A percentile compares a stretch with the other conserved stretches of the same genome.
These are phyloP conservation scores for Drosophila quinaria DNA, from an alignment of 2,888 invertebrate species.

Conservation along the genomic window DNA sequence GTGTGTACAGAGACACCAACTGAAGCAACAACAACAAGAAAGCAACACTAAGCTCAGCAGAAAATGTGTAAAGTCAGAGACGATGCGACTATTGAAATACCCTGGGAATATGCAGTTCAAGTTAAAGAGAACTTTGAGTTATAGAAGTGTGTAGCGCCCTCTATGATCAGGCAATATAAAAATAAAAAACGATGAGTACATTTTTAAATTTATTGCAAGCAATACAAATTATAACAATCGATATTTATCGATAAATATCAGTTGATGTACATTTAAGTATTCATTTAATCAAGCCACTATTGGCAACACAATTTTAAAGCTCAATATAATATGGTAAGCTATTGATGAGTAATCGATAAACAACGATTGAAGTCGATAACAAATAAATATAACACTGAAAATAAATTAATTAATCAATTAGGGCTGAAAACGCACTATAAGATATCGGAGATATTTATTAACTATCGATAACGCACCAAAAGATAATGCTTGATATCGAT, in stretches of 20 bases:
- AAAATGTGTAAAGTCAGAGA: constrained; percentile 9
- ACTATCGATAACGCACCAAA: too few relatives aligned
- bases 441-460: too few relatives aligned
- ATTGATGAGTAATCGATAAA: neutral
- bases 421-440: too few relatives aligned
- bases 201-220: neutral
- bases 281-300: neutral
- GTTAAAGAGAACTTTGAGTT: too few relatives aligned
- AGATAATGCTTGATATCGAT: too few relatives aligned
- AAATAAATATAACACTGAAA: neutral
- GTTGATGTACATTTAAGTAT: too few relatives aligned
- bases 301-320: neutral
- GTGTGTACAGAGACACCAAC: constrained; percentile 51
- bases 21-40: constrained; percentile 41
- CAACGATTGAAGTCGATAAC: neutral
- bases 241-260: neutral
- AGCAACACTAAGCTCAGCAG: constrained; percentile 8
- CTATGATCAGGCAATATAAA: neutral
- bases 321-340: neutral
- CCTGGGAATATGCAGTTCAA: too few relatives aligned
- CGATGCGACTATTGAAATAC: constrained; percentile 2
- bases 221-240: neutral
- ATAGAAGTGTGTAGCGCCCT: neutral
- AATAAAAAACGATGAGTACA: neutral
- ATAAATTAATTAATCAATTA: too few relatives aligned